These are phyloP conservation scores for Fulica atra DNA, from an alignment of 2,113 vertebrate genomes.

Conservation along the genomic window DNA sequence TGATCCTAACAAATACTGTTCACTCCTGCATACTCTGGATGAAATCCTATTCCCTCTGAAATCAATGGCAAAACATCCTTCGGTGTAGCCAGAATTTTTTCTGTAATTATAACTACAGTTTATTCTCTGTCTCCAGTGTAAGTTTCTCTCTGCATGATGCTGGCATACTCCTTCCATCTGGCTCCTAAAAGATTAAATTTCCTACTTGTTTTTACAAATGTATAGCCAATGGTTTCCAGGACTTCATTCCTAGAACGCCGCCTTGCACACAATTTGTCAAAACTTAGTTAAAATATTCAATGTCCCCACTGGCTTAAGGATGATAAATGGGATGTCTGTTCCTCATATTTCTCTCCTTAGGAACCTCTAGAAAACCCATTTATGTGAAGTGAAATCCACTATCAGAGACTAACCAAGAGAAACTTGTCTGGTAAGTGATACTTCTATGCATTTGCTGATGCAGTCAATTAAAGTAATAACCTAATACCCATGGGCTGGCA, in stretches of 20 bases:
- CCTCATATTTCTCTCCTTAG: constrained; percentile 33
- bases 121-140: background rate
- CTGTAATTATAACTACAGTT: background rate
- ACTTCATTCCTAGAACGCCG: constrained; percentile 7
- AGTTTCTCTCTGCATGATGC: background rate
- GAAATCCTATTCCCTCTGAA: background rate
- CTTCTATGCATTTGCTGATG: constrained; percentile 27
- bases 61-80: background rate
- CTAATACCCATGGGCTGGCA: background rate
- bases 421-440: constrained; percentile 36
- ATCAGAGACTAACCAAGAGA: constrained; percentile 11
- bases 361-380: constrained; percentile 43
- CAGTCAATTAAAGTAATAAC: constrained; percentile 54
- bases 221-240: constrained; percentile 38
- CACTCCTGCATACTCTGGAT: background rate
- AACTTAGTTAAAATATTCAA: constrained; percentile 32
- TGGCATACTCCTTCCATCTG: constrained; percentile 33
- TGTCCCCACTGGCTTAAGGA: constrained; percentile 27
- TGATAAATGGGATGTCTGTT: constrained; percentile 58
- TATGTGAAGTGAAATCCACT: constrained; percentile 21
- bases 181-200: constrained; percentile 14
- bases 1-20: background rate
- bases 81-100: background rate
- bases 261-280: constrained; percentile 51
- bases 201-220: constrained; percentile 38